Evolutionary conservation across 2,888 invertebrate genomes (phyloP).

Genomic region (Lithophane ornitopus): DNA sequence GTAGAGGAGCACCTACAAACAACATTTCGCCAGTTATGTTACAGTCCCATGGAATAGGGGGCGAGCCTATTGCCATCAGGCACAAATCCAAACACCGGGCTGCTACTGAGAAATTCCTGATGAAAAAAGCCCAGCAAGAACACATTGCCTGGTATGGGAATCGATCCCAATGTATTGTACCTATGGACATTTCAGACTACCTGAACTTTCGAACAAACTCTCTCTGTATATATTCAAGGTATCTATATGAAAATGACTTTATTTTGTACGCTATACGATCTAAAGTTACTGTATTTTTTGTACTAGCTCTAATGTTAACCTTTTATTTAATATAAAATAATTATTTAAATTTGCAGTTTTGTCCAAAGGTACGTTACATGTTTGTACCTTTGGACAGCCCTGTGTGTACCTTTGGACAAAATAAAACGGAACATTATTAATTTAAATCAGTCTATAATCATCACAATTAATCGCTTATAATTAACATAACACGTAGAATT

Average conservation of each 20-base stretch:
- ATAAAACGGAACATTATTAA: background rate
- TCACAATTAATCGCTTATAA: background rate
- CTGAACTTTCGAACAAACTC: background rate
- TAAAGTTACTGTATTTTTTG: constrained; percentile 8
- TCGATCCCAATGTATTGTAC: constrained; percentile 11
- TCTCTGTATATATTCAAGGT: constrained; percentile 6
- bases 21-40: too few species aligned
- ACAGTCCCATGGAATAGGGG: too few species aligned
- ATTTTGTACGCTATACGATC: constrained; percentile 4
- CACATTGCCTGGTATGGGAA: too few species aligned
- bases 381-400: constrained; percentile 8
- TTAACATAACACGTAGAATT: constrained; percentile 1
- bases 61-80: too few species aligned
- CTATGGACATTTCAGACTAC: constrained; percentile 13
- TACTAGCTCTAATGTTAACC: background rate
- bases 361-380: constrained; percentile 9
- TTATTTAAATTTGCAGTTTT: background rate
- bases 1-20: too few species aligned
- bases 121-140: too few species aligned
- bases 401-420: constrained; percentile 16
- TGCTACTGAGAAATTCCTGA: too few species aligned
- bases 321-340: background rate
- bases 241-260: constrained; percentile 9
- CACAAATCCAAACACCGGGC: too few species aligned
- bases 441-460: constrained; percentile 7